Conservation (phyloP, 2,888 invertebrate genomes). For the Epistrophella euchroma region DNA sequence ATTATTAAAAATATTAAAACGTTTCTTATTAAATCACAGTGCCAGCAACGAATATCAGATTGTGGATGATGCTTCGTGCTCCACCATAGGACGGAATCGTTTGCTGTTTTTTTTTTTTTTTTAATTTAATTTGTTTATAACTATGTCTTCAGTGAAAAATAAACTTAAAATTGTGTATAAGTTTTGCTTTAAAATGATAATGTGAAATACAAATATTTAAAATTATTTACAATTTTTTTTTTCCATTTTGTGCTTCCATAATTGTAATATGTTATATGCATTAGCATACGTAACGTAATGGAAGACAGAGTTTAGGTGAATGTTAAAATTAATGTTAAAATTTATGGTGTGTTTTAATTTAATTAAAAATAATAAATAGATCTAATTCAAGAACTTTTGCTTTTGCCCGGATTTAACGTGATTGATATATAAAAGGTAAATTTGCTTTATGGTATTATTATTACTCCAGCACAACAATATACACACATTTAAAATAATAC, state of each 20-base stretch:
- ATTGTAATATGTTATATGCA: neutral
- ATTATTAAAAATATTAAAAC: conserved; percentile 35
- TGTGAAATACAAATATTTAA: conserved; percentile 25
- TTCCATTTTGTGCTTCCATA: conserved; percentile 56
- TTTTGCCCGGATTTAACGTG: conserved; percentile 59
- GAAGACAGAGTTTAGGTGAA: conserved; percentile 55
- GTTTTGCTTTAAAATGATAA: neutral
- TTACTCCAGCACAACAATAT: conserved; percentile 35
- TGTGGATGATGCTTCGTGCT: conserved; percentile 69
- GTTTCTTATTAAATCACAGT: conserved; percentile 69
- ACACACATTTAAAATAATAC: conserved; percentile 36
- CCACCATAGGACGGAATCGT: conserved; percentile 76
- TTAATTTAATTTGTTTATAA: conserved; percentile 14
- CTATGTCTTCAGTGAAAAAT: conserved; percentile 54
- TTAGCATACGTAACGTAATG: conserved; percentile 41
- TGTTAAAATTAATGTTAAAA: conserved; percentile 16
- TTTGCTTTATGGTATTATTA: neutral
- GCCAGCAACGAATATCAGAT: conserved; percentile 68
- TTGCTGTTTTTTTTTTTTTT: conserved; percentile 52
- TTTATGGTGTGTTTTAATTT: neutral
- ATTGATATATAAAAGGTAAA: neutral
- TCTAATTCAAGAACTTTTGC: conserved; percentile 54
- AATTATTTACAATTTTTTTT: conserved; percentile 54
- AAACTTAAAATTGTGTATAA: conserved; percentile 30
- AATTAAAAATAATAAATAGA: conserved; percentile 7